Base-by-base conservation (phyloP, 2,797 vertebrate genomes). In the Arrhamphus sclerolepis region DNA sequence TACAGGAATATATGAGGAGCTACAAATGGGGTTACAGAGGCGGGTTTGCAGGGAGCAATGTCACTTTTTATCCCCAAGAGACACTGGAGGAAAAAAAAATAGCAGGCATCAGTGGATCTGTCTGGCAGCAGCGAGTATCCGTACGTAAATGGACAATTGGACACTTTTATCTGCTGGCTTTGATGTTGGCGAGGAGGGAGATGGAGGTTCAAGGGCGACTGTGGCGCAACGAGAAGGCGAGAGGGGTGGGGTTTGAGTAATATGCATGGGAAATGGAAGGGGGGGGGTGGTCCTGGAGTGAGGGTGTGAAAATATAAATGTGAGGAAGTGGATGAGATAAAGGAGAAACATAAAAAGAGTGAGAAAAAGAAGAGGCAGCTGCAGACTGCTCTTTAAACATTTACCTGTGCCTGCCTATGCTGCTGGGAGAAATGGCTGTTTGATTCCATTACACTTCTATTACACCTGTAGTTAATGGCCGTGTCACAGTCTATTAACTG, bases 401-500 rank as follows among this genome's bases (percentile, higher is more conserved):
- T 90, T 89, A 92, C 90, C 87, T 91, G 87, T 56, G 67, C 75
- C 66, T 80, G 81, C 64, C 58, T 74, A 38, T 62, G 78, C 86
- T 83, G 85, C 71, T 80, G 83, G 75, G 78, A 90, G 82, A 81
- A 89, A 87, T 86, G 88, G 86, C 81, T 87, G 89, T 87, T 91
- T 92, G 91, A 92, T 92, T 92, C 89, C 91, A 93, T 93, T 92
- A 89, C 87, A 79, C 91, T 91, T 94, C 91, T 89, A 91, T 93
- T 92, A 92, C 90, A 92, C 88, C 90, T 90, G 89, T 89, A 90
- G 89, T 92, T 93, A 94, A 92, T 93, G 92, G 90, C 87, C 70
- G 87, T 87, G 92, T 93, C 92, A 93, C 92, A 92, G 90, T 90
- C 92, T 93, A 92, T 93, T 93, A 93, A 90, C 89, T 80, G 89